A percentile compares a stretch with the other conserved stretches of the same genome.
Conservation (phyloP, 1,140 invertebrate genomes). For the Tenebrio molitor region DNA sequence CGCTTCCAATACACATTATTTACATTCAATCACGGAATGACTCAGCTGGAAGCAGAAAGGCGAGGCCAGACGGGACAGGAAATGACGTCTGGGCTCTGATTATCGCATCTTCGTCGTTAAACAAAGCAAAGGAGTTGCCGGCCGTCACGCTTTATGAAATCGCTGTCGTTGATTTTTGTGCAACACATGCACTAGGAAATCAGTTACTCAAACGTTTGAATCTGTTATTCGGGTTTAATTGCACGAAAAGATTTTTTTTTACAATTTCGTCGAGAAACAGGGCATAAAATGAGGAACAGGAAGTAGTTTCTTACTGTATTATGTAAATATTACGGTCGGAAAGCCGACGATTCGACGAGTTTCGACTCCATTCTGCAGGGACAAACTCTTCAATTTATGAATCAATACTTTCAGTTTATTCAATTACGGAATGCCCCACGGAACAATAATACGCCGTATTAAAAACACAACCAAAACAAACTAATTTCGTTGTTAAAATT, state of each 20-base stretch:
- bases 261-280: slow-evolving; percentile 23
- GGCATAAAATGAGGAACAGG: slow-evolving; percentile 35
- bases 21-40: slow-evolving; percentile 26
- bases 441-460: slow-evolving; percentile 22
- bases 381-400: slow-evolving; percentile 28
- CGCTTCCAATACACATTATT: background rate
- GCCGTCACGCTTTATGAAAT: slow-evolving; percentile 7
- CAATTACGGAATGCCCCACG: slow-evolving; percentile 24
- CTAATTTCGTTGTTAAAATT: slow-evolving; percentile 43
- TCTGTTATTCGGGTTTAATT: slow-evolving; percentile 25
- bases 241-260: slow-evolving; percentile 16
- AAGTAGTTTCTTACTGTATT: slow-evolving; percentile 4
- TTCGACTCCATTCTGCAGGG: background rate
- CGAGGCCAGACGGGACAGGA: slow-evolving; percentile 18
- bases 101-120: slow-evolving; percentile 29
- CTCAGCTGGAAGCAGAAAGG: background rate
- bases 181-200: background rate
- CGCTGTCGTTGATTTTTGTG: slow-evolving; percentile 22
- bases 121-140: slow-evolving; percentile 35
- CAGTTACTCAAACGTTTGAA: slow-evolving; percentile 9
- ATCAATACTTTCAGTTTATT: slow-evolving; percentile 17
- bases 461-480: slow-evolving; percentile 41
- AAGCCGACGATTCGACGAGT: too few relatives aligned
- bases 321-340: slow-evolving; percentile 29
- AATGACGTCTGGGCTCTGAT: slow-evolving; percentile 21